Conservation (phyloP, 1,140 invertebrate species). For the Delia radicum region DNA sequence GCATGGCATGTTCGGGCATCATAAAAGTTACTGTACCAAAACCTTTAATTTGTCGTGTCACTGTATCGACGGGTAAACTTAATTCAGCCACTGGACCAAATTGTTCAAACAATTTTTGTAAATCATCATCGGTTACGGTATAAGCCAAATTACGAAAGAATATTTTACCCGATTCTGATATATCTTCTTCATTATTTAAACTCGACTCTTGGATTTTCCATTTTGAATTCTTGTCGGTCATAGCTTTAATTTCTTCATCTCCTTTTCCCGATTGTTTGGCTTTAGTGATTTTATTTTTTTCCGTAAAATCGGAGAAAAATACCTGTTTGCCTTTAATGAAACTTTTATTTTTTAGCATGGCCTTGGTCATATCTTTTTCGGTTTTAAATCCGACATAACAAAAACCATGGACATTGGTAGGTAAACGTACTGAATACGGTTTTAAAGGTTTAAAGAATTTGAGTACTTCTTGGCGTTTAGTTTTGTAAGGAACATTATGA, state of each 20-base stretch:
- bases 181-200: slow-evolving; percentile 74
- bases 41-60: slow-evolving; percentile 84
- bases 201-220: slow-evolving; percentile 72
- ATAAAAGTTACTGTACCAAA: slow-evolving; percentile 93
- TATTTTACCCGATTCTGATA: slow-evolving; percentile 89
- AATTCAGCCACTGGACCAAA: slow-evolving; percentile 88
- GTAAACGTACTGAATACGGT: slow-evolving; percentile 76
- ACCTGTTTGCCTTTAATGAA: slow-evolving; percentile 76
- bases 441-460: slow-evolving; percentile 82
- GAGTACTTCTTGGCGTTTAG: slow-evolving; percentile 48
- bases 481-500: slow-evolving; percentile 51
- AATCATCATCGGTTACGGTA: slow-evolving; percentile 82
- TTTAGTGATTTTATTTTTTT: slow-evolving; percentile 57
- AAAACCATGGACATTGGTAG: slow-evolving; percentile 77
- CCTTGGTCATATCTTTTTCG: slow-evolving; percentile 78
- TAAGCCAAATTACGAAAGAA: slow-evolving; percentile 95
- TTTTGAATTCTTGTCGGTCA: slow-evolving; percentile 55
- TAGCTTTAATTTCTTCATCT: slow-evolving; percentile 49
- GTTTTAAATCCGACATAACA: slow-evolving; percentile 88
- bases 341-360: slow-evolving; percentile 82
- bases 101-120: slow-evolving; percentile 81
- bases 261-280: slow-evolving; percentile 44
- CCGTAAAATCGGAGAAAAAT: slow-evolving; percentile 65
- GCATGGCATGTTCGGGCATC: slow-evolving; percentile 93
- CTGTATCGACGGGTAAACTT: slow-evolving; percentile 83